Percentiles rank a stretch among this genome's conserved stretches.
These are phyloP conservation scores for Bradypodion ventrale DNA, from an alignment of 2,797 vertebrate genomes.

Conservation along the genomic window DNA sequence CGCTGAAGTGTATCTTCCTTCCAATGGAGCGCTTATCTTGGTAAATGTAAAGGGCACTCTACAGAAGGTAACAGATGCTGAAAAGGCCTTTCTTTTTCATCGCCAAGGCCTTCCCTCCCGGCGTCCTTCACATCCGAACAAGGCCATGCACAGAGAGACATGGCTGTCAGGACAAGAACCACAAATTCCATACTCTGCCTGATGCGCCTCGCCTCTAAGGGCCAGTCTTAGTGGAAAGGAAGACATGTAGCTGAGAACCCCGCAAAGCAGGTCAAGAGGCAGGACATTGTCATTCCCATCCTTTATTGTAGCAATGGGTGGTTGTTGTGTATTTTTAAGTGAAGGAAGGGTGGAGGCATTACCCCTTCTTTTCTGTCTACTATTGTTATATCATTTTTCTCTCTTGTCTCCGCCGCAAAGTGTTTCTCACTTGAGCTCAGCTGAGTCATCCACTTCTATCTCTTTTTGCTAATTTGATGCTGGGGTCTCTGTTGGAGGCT, in stretches of 20 bases:
- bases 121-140: conserved; percentile 1
- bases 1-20: conserved; percentile 51
- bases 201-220: background rate
- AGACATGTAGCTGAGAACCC: background rate
- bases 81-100: conserved; percentile 32
- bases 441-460: background rate
- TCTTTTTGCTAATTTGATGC: background rate
- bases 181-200: background rate
- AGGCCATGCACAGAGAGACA: conserved; percentile 11
- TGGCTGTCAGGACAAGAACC: background rate
- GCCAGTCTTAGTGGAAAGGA: background rate
- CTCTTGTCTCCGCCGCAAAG: background rate
- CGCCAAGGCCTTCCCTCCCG: background rate
- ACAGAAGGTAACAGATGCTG: background rate
- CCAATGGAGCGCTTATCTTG: conserved; percentile 51
- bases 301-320: background rate
- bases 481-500: background rate
- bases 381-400: background rate
- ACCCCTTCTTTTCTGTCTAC: background rate
- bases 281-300: background rate
- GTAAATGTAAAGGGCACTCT: conserved; percentile 36
- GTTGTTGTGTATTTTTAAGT: background rate
- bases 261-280: background rate
- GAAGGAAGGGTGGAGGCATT: background rate
- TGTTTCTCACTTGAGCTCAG: background rate